Base-by-base conservation (phyloP, 1,140 invertebrate species). In the Eupeodes corollae region DNA sequence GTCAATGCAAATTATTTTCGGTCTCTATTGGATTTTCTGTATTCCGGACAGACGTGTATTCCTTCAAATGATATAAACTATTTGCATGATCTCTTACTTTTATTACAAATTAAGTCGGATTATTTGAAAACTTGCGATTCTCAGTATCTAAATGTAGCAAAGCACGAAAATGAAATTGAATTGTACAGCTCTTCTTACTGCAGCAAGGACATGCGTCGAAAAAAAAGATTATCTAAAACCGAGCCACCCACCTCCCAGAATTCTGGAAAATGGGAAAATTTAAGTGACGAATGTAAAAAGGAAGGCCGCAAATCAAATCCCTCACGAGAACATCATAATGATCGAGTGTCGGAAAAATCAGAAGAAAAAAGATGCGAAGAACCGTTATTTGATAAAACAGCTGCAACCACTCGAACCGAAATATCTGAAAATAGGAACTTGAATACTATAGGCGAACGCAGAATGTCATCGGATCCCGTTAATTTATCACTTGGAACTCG, bases 31-130 rank as follows among this genome's bases (percentile, higher is more conserved):
- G 82, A 88, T 59, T 88, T 88, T 63, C 69, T 89, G 41, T 89
- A 89, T 60, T 86, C 86, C 51, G 86, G 86, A 46, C 84, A 89
- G 70, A 84, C 84, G 52, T 83, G 83, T 65, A 79, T 75, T n/a
- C 74, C 88, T 78, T 86, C 84, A 35, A 78, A 78, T 55, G 85
- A 88, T 70, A 78, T 89, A 50, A 80, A 83, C 58, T 84, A 83
- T 49, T 76, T 89, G 63, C 79, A 84, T 68, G 85, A 88, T 67
- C 67, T 89, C 16, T 82, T 88, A 62, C 80, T 86, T 63, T 70
- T 89, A 48, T 67, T 89, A 51, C 84, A 88, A 71, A 88, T 89
- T 48, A 86, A 86, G 63, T 84, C 85, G 44, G 84, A 86, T 53
- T 76, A 72, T 71, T 73, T 56, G 70, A 69, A 50, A 73, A 75